Conservation (phyloP, 2,888 invertebrate genomes). For the Mactromeris polynyma region DNA sequence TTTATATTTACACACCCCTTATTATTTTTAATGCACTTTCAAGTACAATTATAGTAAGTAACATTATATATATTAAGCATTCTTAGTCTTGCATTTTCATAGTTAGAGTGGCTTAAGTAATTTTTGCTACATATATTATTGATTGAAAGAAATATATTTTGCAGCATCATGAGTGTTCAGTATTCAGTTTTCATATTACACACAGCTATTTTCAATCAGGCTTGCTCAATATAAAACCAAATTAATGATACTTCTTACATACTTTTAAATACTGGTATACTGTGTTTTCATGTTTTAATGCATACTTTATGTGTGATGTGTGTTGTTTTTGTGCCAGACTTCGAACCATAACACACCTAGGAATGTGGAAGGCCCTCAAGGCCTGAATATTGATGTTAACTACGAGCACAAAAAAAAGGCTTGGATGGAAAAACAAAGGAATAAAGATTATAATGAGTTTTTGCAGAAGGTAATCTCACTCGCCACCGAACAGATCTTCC, state of each 20-base stretch:
- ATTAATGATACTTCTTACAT: not conserved
- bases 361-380: slow-evolving; percentile 48
- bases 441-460: slow-evolving; percentile 71
- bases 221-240: not conserved
- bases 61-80: not conserved
- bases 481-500: not conserved
- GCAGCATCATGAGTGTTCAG: not conserved
- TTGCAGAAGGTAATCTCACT: slow-evolving; percentile 66
- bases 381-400: slow-evolving; percentile 61
- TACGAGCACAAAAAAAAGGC: slow-evolving; percentile 46
- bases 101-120: not conserved
- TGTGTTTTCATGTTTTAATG: not conserved
- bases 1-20: not conserved
- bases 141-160: not conserved
- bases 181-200: not conserved
- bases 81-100: not conserved
- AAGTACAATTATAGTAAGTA: not conserved
- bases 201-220: not conserved
- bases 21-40: not conserved
- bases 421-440: slow-evolving; percentile 69
- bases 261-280: not conserved
- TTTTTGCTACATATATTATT: not conserved
- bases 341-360: not conserved
- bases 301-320: slow-evolving; percentile 10
- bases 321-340: slow-evolving; percentile 12